These are phyloP conservation scores for Hemichromis elongatus DNA, from an alignment of 2,113 vertebrate species.

Conservation along the genomic window DNA sequence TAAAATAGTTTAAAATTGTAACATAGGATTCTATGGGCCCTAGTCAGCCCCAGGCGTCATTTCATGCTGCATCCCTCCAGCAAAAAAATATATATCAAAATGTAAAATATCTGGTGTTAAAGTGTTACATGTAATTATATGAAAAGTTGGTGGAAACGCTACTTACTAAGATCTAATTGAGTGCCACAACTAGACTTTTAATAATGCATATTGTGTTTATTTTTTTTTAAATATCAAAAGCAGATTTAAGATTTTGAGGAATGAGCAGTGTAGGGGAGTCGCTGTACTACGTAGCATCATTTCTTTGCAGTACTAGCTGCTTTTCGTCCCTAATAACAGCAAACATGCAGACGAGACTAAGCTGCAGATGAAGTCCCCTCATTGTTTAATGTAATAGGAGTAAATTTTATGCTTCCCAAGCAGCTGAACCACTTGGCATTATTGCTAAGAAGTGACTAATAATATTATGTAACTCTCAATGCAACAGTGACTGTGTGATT, in stretches of 20 bases:
- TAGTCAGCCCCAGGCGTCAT: background rate
- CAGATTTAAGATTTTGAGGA: background rate
- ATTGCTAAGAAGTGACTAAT: constrained; percentile 29
- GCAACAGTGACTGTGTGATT: background rate
- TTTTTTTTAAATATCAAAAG: no score
- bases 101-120: background rate
- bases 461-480: constrained; percentile 8
- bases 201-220: background rate
- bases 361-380: background rate
- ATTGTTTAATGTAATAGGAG: fast-evolving
- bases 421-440: constrained; percentile 25
- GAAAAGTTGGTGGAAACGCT: background rate
- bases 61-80: background rate
- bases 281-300: background rate
- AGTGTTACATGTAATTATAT: background rate
- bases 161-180: background rate
- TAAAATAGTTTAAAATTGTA: background rate
- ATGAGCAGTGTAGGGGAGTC: background rate
- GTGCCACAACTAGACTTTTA: background rate
- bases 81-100: background rate
- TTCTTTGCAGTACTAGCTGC: background rate
- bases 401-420: background rate
- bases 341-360: background rate
- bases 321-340: background rate
- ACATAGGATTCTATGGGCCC: background rate